Percentiles rank a stretch among this genome's conserved stretches.
Evolutionary conservation across 2,113 vertebrate species (phyloP).

Genomic region (Lophura nycthemera): DNA sequence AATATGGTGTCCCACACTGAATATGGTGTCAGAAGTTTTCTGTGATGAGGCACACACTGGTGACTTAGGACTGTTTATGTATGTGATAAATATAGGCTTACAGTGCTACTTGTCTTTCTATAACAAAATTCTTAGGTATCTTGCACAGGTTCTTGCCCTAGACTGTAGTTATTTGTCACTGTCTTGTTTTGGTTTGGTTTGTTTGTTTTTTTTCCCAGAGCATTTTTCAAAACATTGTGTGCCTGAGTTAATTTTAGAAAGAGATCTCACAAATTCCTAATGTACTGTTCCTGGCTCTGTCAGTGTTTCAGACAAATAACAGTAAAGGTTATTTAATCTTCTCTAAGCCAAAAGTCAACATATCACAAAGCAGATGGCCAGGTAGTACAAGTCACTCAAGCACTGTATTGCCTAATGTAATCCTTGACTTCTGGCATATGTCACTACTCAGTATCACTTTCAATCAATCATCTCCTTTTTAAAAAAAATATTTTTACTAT

Average conservation of each 20-base stretch:
- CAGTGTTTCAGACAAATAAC: not conserved
- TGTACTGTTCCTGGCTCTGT: not conserved
- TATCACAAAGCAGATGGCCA: not conserved
- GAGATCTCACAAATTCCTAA: not conserved
- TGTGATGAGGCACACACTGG: not conserved
- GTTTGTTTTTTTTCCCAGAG: not conserved
- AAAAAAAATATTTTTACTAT: not conserved
- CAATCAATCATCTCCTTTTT: not conserved
- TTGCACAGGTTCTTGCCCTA: not conserved
- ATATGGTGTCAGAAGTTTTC: not conserved
- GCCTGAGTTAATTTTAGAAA: constrained; percentile 11
- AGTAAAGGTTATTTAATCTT: not conserved
- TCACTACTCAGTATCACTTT: not conserved
- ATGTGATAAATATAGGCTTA: not conserved
- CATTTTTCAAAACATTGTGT: not conserved
- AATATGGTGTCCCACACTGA: not conserved
- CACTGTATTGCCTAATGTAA: not conserved
- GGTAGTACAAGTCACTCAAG: not conserved
- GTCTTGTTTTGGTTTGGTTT: not conserved
- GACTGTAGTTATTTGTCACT: not conserved
- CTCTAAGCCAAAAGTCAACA: not conserved
- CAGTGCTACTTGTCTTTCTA: not conserved
- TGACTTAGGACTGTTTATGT: not conserved
- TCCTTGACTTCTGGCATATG: not conserved
- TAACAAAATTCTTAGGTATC: not conserved